A percentile compares a stretch with the other conserved stretches of the same genome.
phyloP scores from a whole-genome alignment of 2,888 invertebrate species.

The Chironomus riparius region DNA sequence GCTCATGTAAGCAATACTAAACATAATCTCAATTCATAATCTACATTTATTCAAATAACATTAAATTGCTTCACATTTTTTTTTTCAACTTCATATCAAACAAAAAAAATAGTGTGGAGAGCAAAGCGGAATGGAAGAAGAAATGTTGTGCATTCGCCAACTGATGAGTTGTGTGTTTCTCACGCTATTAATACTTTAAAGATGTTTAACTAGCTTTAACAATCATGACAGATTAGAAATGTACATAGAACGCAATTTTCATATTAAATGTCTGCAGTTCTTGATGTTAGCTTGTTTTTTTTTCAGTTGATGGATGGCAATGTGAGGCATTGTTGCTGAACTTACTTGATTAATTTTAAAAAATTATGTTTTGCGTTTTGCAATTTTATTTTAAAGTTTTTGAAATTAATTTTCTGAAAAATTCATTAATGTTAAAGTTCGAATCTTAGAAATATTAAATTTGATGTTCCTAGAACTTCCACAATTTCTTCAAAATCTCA shows the following conservation, averaged over 20 bases:
- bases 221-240: background rate
- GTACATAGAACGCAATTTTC: background rate
- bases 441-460: too few species aligned
- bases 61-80: background rate
- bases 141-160: background rate
- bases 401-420: too few species aligned
- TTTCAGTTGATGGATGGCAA: too few species aligned
- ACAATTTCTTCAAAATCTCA: too few species aligned
- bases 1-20: background rate
- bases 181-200: conserved; percentile 20
- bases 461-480: too few species aligned
- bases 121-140: background rate
- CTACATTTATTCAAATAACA: background rate
- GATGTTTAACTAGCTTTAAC: conserved; percentile 4
- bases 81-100: background rate
- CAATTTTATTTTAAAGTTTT: too few species aligned
- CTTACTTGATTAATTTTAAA: too few species aligned
- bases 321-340: too few species aligned
- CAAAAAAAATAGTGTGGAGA: background rate
- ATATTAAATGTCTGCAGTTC: too few species aligned
- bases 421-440: too few species aligned
- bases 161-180: conserved; percentile 16
- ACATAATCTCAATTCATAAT: background rate
- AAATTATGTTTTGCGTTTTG: too few species aligned
- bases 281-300: too few species aligned